phyloP scores from a whole-genome alignment of 2,888 invertebrate species.

The Phalera bucephala region DNA sequence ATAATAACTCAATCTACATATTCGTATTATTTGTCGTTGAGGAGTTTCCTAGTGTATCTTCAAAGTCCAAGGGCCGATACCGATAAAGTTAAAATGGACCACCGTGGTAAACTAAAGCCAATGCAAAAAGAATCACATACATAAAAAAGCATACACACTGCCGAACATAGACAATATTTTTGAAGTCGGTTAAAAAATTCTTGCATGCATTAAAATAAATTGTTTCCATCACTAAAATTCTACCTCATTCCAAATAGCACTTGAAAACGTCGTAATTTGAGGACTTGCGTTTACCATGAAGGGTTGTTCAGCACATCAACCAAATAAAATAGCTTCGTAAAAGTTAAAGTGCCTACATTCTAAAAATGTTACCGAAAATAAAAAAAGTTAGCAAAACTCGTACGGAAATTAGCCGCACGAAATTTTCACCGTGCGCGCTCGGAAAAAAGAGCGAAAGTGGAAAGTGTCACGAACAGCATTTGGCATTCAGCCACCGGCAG shows the following conservation, averaged over 20 bases:
- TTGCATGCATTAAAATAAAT: too few species aligned
- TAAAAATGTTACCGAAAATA: constrained; percentile 10
- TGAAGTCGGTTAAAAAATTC: too few species aligned
- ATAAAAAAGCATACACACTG: too few species aligned
- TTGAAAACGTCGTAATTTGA: not conserved
- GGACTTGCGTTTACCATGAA: constrained; percentile 7
- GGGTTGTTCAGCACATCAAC: constrained; percentile 8
- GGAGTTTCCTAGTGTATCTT: too few species aligned
- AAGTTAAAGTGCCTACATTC: constrained; percentile 6
- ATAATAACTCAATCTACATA: too few species aligned
- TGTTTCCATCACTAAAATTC: too few species aligned
- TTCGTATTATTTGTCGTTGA: too few species aligned
- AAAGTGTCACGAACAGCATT: constrained; percentile 76
- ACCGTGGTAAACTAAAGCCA: too few species aligned
- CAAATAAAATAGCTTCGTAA: constrained; percentile 3
- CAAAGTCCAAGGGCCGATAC: too few species aligned
- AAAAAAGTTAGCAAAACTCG: constrained; percentile 11
- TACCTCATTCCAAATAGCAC: constrained; percentile 7
- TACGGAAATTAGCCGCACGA: constrained; percentile 62
- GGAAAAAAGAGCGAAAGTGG: constrained; percentile 71
- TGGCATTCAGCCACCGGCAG: constrained; percentile 70
- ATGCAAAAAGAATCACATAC: too few species aligned
- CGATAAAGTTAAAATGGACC: too few species aligned
- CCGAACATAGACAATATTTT: too few species aligned
- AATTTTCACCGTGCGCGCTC: constrained; percentile 51